Conservation (phyloP, 2,113 vertebrate genomes). For the Oenanthe melanoleuca region DNA sequence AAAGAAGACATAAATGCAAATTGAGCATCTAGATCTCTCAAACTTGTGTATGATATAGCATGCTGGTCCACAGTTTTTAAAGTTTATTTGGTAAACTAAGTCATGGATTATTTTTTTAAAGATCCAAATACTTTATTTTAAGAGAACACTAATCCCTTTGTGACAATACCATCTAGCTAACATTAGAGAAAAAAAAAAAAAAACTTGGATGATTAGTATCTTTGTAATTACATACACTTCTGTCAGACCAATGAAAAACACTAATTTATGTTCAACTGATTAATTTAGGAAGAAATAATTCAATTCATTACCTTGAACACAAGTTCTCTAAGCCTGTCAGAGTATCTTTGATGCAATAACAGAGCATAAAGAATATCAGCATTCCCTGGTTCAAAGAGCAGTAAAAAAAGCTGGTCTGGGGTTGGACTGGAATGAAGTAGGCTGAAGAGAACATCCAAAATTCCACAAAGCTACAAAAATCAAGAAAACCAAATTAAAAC, state of each 20-base stretch:
- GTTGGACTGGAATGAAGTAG: slow-evolving; percentile 88
- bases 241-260: not conserved
- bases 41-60: not conserved
- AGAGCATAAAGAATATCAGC: slow-evolving; percentile 94
- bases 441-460: slow-evolving; percentile 86
- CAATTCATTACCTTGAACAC: slow-evolving; percentile 88
- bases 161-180: not conserved
- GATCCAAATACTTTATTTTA: not conserved
- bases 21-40: not conserved
- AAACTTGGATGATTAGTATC: not conserved
- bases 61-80: not conserved
- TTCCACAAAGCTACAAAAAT: slow-evolving; percentile 82
- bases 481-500: slow-evolving; percentile 15
- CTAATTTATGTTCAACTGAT: not conserved
- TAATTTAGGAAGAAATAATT: not conserved
- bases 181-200: not conserved
- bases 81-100: not conserved
- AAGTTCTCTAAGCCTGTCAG: slow-evolving; percentile 89
- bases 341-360: slow-evolving; percentile 89
- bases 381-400: slow-evolving; percentile 91
- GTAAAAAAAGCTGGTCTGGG: slow-evolving; percentile 91
- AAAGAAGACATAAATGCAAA: not conserved
- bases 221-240: not conserved
- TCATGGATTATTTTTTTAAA: not conserved
- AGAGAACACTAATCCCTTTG: not conserved